phyloP scores from a whole-genome alignment of 2,113 vertebrate species.

The Rhipidura dahli region DNA sequence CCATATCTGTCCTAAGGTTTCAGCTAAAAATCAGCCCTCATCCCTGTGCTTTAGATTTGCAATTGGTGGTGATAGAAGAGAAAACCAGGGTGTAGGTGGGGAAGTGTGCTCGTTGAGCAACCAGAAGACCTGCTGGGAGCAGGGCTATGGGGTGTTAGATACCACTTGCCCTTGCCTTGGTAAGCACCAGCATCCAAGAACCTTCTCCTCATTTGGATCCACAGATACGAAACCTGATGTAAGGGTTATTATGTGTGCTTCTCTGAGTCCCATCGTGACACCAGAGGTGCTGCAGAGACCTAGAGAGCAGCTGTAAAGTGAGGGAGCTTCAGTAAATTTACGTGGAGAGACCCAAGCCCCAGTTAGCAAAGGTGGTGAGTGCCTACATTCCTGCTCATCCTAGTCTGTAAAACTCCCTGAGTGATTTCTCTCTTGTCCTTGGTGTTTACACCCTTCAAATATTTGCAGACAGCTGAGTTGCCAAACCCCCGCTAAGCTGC shows the following conservation, averaged over 20 bases:
- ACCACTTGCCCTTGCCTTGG: not conserved
- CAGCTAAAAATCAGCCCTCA: not conserved
- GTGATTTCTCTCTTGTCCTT: not conserved
- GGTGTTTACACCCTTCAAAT: conserved; percentile 39
- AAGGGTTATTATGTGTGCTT: not conserved
- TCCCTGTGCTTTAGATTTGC: not conserved
- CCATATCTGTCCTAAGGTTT: not conserved
- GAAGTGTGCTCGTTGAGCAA: not conserved
- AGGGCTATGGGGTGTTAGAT: not conserved
- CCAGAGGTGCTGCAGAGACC: not conserved
- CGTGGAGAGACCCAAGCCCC: not conserved
- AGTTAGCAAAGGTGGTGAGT: not conserved
- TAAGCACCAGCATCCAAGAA: not conserved
- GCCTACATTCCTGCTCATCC: not conserved
- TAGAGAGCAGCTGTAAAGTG: not conserved
- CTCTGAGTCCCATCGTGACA: not conserved
- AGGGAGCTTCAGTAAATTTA: not conserved
- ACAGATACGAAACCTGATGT: fast-evolving
- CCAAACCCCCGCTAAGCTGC: conserved; percentile 37
- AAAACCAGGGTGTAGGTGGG: not conserved
- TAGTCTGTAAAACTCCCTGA: not conserved
- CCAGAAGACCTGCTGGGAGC: not conserved
- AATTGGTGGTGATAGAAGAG: not conserved
- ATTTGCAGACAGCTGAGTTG: conserved; percentile 23
- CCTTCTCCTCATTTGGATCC: not conserved